Percentiles rank a stretch among this genome's conserved stretches.
These are phyloP conservation scores for Tyrannus savana DNA, from an alignment of 2,113 vertebrate species.

Conservation along the genomic window DNA sequence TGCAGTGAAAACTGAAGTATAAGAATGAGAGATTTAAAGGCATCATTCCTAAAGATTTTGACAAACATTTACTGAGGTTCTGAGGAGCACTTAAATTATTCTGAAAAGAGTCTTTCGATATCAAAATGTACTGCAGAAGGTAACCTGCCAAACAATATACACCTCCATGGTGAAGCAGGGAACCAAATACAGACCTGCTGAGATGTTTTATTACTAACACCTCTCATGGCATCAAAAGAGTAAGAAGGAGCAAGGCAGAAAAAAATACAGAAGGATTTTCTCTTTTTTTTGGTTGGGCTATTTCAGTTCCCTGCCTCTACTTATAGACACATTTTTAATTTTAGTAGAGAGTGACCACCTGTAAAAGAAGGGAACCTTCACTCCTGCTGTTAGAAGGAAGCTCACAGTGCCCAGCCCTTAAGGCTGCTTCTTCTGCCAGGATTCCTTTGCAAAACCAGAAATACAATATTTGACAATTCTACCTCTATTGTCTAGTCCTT, in stretches of 20 bases:
- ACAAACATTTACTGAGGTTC: not conserved
- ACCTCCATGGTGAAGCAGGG: not conserved
- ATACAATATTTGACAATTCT: not conserved
- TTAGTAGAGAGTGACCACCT: not conserved
- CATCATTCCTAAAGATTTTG: not conserved
- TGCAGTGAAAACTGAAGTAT: not conserved
- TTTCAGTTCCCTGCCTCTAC: not conserved
- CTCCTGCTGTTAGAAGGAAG: not conserved
- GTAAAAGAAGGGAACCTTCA: not conserved
- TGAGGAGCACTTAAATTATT: not conserved
- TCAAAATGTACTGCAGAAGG: not conserved
- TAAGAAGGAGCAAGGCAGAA: not conserved
- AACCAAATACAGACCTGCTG: not conserved
- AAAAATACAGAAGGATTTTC: not conserved
- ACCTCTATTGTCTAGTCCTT: not conserved
- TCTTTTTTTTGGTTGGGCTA: not conserved
- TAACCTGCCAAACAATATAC: not conserved
- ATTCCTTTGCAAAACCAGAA: not conserved
- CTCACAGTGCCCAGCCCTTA: not conserved
- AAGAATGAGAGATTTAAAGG: not conserved
- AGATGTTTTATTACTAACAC: not conserved
- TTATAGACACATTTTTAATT: not conserved
- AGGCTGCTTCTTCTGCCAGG: not conserved
- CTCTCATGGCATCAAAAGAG: not conserved
- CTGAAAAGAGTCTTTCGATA: not conserved